Conservation (phyloP, 2,113 vertebrate species). For the Catharus bicknelli region DNA sequence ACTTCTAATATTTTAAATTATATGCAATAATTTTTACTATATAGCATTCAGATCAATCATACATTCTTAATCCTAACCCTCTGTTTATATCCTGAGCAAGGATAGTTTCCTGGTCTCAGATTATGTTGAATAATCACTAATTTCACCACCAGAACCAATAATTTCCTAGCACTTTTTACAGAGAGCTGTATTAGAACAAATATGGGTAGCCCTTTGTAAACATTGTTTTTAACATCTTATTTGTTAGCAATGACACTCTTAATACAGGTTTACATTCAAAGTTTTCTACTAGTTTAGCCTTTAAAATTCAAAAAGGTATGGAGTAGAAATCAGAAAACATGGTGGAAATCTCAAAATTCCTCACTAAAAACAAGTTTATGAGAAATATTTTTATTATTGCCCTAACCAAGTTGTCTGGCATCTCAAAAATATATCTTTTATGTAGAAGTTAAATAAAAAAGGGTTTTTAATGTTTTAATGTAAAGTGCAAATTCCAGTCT, state of each 20-base stretch:
- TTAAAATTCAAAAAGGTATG: background rate
- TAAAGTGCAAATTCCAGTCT: background rate
- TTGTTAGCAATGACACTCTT: background rate
- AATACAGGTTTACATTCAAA: background rate
- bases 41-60: background rate
- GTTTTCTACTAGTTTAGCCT: background rate
- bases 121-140: background rate
- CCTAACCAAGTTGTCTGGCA: background rate
- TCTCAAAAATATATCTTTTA: background rate
- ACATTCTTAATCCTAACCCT: background rate
- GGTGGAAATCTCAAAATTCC: background rate
- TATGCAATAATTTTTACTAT: background rate
- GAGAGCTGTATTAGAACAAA: background rate
- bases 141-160: background rate
- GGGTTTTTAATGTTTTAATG: rapidly evolving
- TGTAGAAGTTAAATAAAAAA: background rate
- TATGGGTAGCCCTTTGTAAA: background rate
- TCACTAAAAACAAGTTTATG: background rate
- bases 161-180: background rate
- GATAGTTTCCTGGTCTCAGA: background rate
- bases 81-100: background rate
- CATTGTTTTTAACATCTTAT: background rate
- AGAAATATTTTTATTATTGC: background rate
- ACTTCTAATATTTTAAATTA: background rate
- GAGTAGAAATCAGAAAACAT: background rate